phyloP scores from a whole-genome alignment of 2,797 vertebrate species.

The Mallotus villosus region DNA sequence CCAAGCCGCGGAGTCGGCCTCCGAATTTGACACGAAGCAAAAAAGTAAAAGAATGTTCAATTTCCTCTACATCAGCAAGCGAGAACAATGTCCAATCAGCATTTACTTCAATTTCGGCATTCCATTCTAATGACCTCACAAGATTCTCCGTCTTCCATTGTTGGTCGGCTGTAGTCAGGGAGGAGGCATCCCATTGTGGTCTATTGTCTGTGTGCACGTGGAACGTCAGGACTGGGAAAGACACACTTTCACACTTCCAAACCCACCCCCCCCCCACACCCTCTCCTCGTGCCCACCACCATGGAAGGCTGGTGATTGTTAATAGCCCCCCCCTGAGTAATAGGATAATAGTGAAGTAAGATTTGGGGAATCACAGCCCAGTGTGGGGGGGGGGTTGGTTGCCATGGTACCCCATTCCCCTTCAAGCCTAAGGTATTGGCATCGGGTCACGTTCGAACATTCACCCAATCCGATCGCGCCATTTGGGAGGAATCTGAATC shows the following conservation, averaged over 20 bases:
- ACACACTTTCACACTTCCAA: constrained; percentile 31
- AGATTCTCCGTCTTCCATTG: constrained; percentile 31
- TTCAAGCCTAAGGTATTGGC: constrained; percentile 33
- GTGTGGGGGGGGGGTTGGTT: too few relatives aligned
- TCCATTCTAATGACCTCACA: constrained; percentile 37
- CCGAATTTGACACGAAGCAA: too few relatives aligned
- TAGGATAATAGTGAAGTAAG: constrained; percentile 42
- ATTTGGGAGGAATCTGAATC: background rate
- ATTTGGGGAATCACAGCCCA: constrained; percentile 49
- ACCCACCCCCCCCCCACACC: constrained; percentile 8
- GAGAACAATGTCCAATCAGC: constrained; percentile 20
- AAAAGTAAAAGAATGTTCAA: background rate
- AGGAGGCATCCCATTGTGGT: constrained; percentile 27
- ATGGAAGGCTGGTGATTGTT: constrained; percentile 45
- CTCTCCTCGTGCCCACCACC: constrained; percentile 9
- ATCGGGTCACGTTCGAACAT: constrained; percentile 38
- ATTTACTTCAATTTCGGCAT: constrained; percentile 20
- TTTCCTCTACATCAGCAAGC: constrained; percentile 28
- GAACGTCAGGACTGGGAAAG: background rate
- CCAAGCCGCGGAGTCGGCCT: background rate
- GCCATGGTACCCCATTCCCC: too few relatives aligned
- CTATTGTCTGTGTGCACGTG: constrained; percentile 21
- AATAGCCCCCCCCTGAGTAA: constrained; percentile 47
- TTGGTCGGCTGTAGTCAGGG: constrained; percentile 30
- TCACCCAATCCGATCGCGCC: constrained; percentile 47